A percentile compares a stretch with the other conserved stretches of the same genome.
phyloP scores from a whole-genome alignment of 2,113 vertebrate species.

The Hydrochoerus hydrochaeris region DNA sequence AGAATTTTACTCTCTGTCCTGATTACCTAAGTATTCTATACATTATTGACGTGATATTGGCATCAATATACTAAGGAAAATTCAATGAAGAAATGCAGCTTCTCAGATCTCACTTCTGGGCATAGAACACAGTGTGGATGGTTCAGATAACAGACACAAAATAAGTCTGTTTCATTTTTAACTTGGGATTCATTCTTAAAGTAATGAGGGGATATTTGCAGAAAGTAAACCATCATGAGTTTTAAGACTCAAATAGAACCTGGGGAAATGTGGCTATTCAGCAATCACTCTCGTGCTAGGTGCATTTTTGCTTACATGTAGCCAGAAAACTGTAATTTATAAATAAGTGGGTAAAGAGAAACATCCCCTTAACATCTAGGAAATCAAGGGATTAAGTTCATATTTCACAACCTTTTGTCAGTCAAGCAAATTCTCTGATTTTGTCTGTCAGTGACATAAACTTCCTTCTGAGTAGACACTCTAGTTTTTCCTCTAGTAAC shows the following conservation, averaged over 20 bases:
- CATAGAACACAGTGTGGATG: not conserved
- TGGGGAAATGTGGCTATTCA: not conserved
- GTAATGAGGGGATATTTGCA: fast-evolving
- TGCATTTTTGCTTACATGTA: not conserved
- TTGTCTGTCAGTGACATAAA: not conserved
- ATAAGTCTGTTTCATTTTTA: not conserved
- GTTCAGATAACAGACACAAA: not conserved
- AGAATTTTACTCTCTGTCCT: not conserved
- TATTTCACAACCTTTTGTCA: not conserved
- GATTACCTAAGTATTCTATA: not conserved
- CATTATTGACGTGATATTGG: not conserved
- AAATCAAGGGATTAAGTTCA: not conserved
- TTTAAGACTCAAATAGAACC: not conserved
- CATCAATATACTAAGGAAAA: not conserved
- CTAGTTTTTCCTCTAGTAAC: not conserved
- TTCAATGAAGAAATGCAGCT: not conserved
- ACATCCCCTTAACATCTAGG: not conserved
- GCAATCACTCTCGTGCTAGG: not conserved
- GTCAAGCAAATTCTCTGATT: not conserved
- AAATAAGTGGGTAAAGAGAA: not conserved
- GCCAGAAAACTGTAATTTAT: not conserved
- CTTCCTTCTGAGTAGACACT: not conserved
- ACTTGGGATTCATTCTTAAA: not conserved
- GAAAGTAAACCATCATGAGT: not conserved
- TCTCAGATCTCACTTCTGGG: not conserved